phyloP scores from a whole-genome alignment of 2,888 invertebrate species.

The Trissolcus japonicus region DNA sequence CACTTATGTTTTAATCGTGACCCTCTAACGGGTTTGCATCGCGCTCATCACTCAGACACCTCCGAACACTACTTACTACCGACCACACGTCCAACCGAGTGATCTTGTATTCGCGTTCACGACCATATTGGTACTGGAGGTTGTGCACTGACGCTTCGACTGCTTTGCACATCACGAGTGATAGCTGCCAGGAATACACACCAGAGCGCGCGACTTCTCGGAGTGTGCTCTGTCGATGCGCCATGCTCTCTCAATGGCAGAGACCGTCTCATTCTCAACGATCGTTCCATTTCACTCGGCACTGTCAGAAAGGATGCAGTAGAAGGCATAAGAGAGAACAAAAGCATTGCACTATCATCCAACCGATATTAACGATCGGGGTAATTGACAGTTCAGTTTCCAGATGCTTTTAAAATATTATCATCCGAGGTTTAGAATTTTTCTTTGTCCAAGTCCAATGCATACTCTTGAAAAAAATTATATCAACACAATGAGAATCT shows the following conservation, averaged over 20 bases:
- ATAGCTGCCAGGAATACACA: conserved; percentile 1
- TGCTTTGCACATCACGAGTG: conserved; percentile 24
- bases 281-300: neutral
- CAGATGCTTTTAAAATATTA: neutral
- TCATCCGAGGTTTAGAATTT: neutral
- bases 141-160: conserved; percentile 23
- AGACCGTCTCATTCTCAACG: neutral
- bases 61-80: conserved; percentile 46
- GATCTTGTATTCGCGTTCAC: conserved; percentile 38
- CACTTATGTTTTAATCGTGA: conserved; percentile 1
- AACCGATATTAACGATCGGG: neutral
- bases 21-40: conserved; percentile 13
- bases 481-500: too few relatives aligned
- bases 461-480: too few relatives aligned
- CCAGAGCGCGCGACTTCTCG: conserved; percentile 29
- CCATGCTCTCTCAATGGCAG: neutral
- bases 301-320: neutral
- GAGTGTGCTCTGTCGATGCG: conserved; percentile 30
- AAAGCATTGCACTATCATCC: neutral
- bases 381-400: neutral
- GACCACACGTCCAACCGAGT: conserved; percentile 23
- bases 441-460: too few relatives aligned
- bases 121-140: conserved; percentile 53
- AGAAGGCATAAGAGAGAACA: neutral
- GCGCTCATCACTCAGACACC: conserved; percentile 12